Evolutionary conservation across 2,888 invertebrate species (phyloP).

Genomic region (Nomada ferruginata): DNA sequence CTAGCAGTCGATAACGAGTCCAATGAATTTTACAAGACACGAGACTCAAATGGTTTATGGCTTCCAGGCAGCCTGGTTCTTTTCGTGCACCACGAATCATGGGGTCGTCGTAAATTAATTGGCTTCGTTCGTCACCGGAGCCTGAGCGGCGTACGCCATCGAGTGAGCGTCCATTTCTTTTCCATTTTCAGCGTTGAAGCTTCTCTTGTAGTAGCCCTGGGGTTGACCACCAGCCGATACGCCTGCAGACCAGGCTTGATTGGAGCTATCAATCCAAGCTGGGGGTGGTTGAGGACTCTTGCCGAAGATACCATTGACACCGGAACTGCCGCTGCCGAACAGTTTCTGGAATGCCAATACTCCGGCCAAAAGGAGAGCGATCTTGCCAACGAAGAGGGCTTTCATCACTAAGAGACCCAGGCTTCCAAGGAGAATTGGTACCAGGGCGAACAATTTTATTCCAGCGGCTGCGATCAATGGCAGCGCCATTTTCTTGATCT

Average conservation of each 20-base stretch:
- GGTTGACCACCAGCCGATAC: slow-evolving; percentile 62
- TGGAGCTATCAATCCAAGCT: slow-evolving; percentile 70
- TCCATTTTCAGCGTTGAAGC: slow-evolving; percentile 85
- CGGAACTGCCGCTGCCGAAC: slow-evolving; percentile 84
- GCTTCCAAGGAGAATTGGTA: slow-evolving; percentile 90
- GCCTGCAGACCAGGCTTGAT: slow-evolving; percentile 79
- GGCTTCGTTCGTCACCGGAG: slow-evolving; percentile 79
- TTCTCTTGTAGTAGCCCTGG: slow-evolving; percentile 83
- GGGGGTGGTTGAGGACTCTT: slow-evolving; percentile 71
- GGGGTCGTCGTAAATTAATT: slow-evolving; percentile 33
- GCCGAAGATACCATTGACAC: slow-evolving; percentile 75
- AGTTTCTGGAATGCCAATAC: slow-evolving; percentile 89
- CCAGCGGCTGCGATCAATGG: slow-evolving; percentile 89
- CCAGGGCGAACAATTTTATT: slow-evolving; percentile 89
- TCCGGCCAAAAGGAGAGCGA: slow-evolving; percentile 90
- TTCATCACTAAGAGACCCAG: slow-evolving; percentile 90
- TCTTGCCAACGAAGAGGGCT: slow-evolving; percentile 91
- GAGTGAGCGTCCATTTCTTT: slow-evolving; percentile 87
- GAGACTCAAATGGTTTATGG: slow-evolving; percentile 46
- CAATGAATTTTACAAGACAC: slow-evolving; percentile 5
- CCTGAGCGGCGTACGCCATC: slow-evolving; percentile 90
- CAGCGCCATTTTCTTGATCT: slow-evolving; percentile 89
- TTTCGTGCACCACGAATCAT: slow-evolving; percentile 11
- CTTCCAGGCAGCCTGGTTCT: slow-evolving; percentile 24
- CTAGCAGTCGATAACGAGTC: slow-evolving; percentile 74